Evolutionary conservation across 1,140 invertebrate genomes (phyloP).

Genomic region (Dinoponera quadriceps): DNA sequence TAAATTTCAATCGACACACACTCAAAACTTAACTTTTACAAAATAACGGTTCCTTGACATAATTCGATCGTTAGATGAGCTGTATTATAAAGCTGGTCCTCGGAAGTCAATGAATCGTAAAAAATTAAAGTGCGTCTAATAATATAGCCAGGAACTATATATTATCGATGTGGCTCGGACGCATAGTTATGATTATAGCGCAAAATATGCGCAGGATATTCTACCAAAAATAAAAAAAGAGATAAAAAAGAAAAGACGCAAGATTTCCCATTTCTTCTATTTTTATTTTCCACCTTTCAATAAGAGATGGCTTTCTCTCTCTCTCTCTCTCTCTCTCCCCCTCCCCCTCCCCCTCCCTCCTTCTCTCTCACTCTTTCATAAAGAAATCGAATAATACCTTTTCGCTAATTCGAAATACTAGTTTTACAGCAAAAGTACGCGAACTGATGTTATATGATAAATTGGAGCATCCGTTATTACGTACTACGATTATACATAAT

Average conservation of each 20-base stretch:
- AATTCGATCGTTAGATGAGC: too few relatives aligned
- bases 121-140: too few relatives aligned
- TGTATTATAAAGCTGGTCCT: too few relatives aligned
- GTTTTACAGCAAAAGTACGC: conserved; percentile 67
- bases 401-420: conserved; percentile 66
- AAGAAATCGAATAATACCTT: conserved; percentile 69
- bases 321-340: too few relatives aligned
- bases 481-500: conserved; percentile 74
- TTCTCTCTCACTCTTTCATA: conserved; percentile 6
- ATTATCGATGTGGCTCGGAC: too few relatives aligned
- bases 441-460: conserved; percentile 67
- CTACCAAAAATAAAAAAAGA: neutral
- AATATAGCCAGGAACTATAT: too few relatives aligned
- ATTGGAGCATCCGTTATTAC: conserved; percentile 69
- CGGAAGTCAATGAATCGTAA: too few relatives aligned
- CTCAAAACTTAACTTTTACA: too few relatives aligned
- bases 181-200: neutral
- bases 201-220: neutral
- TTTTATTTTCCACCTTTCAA: conserved; percentile 48
- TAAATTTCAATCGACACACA: too few relatives aligned
- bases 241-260: neutral
- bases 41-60: too few relatives aligned
- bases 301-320: conserved; percentile 47
- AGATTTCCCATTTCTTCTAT: conserved; percentile 29
- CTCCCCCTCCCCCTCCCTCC: too few relatives aligned